Percentiles rank a stretch among this genome's conserved stretches.
phyloP scores from a whole-genome alignment of 2,888 invertebrate species.

The Formica aserva region DNA sequence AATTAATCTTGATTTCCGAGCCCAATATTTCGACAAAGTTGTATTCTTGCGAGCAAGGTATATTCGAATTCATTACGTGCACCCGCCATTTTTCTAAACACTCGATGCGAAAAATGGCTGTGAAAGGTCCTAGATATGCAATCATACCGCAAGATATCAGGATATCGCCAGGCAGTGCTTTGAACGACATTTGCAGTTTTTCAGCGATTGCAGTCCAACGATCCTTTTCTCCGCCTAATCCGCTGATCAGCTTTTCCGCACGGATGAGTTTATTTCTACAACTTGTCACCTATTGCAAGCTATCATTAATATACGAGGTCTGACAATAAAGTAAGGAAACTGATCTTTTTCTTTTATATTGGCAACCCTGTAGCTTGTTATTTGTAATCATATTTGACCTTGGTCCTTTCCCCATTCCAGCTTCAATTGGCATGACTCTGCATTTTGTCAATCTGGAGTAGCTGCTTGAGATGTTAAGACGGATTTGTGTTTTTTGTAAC shows the following conservation, averaged over 20 bases:
- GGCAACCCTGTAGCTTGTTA: too few relatives aligned
- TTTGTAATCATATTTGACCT: too few relatives aligned
- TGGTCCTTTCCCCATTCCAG: too few relatives aligned
- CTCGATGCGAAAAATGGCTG: conserved; percentile 81
- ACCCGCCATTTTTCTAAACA: conserved; percentile 86
- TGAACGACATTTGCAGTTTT: conserved; percentile 86
- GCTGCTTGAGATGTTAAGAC: too few relatives aligned
- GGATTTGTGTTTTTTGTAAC: too few relatives aligned
- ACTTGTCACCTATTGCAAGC: conserved; percentile 80
- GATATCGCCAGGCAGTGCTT: conserved; percentile 89
- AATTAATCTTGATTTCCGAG: conserved; percentile 87
- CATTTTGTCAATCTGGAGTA: too few relatives aligned
- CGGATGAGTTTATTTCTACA: conserved; percentile 89
- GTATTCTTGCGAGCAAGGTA: conserved; percentile 87
- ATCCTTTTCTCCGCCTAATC: conserved; percentile 89
- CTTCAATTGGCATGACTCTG: too few relatives aligned
- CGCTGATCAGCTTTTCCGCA: conserved; percentile 89
- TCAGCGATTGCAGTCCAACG: conserved; percentile 88
- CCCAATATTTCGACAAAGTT: conserved; percentile 87
- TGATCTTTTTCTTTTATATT: too few relatives aligned
- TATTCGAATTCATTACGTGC: conserved; percentile 84
- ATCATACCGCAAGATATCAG: conserved; percentile 88
- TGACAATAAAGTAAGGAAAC: too few relatives aligned
- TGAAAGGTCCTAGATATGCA: conserved; percentile 89
- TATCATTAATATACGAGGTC: neutral